Conservation (phyloP, 2,888 invertebrate species). For the Synanthedon myopaeformis region DNA sequence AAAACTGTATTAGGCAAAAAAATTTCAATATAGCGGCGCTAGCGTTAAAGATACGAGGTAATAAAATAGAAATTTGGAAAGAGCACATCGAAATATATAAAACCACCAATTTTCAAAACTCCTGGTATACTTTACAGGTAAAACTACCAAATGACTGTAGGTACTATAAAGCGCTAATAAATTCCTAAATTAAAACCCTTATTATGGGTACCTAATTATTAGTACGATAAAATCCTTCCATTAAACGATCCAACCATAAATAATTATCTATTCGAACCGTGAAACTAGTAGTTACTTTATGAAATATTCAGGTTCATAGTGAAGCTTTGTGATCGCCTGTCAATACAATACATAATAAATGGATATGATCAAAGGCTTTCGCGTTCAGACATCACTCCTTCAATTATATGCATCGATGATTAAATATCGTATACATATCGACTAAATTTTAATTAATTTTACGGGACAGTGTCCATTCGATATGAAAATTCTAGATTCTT, state of each 20-base stretch:
- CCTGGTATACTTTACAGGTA: too few relatives aligned
- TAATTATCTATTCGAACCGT: background rate
- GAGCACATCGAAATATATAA: too few relatives aligned
- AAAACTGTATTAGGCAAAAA: too few relatives aligned
- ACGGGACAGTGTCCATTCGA: background rate
- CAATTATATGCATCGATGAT: background rate
- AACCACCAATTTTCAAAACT: too few relatives aligned
- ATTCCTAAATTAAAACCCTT: background rate
- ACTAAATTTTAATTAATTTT: background rate
- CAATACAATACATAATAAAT: background rate
- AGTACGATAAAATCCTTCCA: background rate
- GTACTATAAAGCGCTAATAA: too few relatives aligned
- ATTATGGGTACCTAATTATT: too few relatives aligned
- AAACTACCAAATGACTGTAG: too few relatives aligned
- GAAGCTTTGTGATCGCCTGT: slow-evolving; percentile 1
- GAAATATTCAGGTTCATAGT: background rate
- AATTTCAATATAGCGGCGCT: too few relatives aligned
- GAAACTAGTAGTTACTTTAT: background rate
- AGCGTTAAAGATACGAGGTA: too few relatives aligned
- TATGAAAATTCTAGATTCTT: background rate
- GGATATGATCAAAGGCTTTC: background rate
- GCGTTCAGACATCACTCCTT: background rate
- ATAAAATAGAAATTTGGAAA: too few relatives aligned
- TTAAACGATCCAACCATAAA: background rate
- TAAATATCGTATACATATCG: background rate